Evolutionary conservation across 37 sponge, comb jelly and placozoan species (phyloP), one percentile per base, ranked within the genome.

Genomic region (Hexactinellida sp.): DNA sequence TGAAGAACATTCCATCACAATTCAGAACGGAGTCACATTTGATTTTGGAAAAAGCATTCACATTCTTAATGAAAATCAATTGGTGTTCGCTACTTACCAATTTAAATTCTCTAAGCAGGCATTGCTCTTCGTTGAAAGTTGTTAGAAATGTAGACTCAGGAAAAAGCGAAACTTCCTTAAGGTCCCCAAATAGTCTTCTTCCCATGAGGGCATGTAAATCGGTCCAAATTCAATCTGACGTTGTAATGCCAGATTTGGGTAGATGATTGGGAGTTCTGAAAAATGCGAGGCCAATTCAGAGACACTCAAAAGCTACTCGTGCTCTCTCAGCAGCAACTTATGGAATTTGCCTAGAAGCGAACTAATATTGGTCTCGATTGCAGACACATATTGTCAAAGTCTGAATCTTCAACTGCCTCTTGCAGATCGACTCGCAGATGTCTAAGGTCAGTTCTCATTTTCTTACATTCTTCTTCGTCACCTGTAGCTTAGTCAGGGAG

Each of bases 371-470:
- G 3, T 63, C 76, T 63, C 32, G 13, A 63, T 63, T 7, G 5
- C 30, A 63, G 5, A 23, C 13, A 63, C n/a, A n/a, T 23, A n/a
- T n/a, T 63, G 5, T 63, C 25, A 21, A 25, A 7, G 3, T 63
- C 28, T 10, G 76, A 63, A 10, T 63, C 76, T 63, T 63, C 76
- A 63, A 63, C 1, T 21, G 76, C 76, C 34, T 63, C 76, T n/a
- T 28, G 25, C 28, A 63, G 5, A 28, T 63, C 76, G 30, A 63
- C 76, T 7, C 76, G 25, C 30, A 63, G 34, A 28, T 63, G 76
- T n/a, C 76, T 63, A n/a, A 63, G 76, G 34, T n/a, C 76, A 63
- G 76, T 23, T 63, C 76, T 63, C 76, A 63, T 7, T 63, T 63
- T 63, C 76, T 63, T 63, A 23, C 3, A 21, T 63, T 63, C 76